Base-by-base conservation (phyloP, 30 jellyfish, hydroid and myxozoan genomes). In the Pelagia noctiluca region DNA sequence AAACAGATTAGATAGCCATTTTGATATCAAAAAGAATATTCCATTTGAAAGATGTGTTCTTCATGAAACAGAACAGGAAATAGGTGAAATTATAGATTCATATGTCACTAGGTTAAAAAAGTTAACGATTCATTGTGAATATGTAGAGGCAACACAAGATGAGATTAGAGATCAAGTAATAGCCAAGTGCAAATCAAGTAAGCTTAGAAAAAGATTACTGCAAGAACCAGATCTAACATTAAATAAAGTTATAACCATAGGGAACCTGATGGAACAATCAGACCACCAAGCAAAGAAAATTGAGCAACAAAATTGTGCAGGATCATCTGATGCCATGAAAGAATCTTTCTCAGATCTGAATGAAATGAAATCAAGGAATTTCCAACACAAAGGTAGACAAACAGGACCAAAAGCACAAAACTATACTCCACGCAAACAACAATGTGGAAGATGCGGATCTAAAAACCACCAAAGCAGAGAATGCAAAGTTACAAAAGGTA, bases 141-240 rank as follows among this genome's bases (percentile, higher is more conserved):
- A 57, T 36, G 71, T 22, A 18, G 86, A 70, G 18, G 22, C 68
- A n/a, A 50, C 75, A 38, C 49, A 63, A 5, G 89, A 74, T 36
- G 95, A 84, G 35, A 53, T 83, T 2, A 63, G 77, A 30, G 93
- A 68, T 53, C 93, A 83, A 71, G 80, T 71, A 83, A 71, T 71
- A 31, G 89, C 64, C 37, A 71, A 71, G 12, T 83, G 93, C 61
- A 83, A 53, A 16, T 57, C 89, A 37, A 69, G 83, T 42, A 86
- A 75, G 61, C 62, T 86, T 4, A 46, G 96, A 33, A 86, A 75
- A 66, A 48, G 87, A 63, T 37, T 76, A 29, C 50, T 76, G 60
- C 66, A 63, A 31, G 91, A 75, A 54, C 33, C 83, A 26, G 84
- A 84, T 29, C 95, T 74, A 2, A 57, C 90, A 76, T 46, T 71